These are phyloP conservation scores for Nyctereutes procyonoides DNA, from an alignment of 2,113 vertebrate species.

Conservation along the genomic window DNA sequence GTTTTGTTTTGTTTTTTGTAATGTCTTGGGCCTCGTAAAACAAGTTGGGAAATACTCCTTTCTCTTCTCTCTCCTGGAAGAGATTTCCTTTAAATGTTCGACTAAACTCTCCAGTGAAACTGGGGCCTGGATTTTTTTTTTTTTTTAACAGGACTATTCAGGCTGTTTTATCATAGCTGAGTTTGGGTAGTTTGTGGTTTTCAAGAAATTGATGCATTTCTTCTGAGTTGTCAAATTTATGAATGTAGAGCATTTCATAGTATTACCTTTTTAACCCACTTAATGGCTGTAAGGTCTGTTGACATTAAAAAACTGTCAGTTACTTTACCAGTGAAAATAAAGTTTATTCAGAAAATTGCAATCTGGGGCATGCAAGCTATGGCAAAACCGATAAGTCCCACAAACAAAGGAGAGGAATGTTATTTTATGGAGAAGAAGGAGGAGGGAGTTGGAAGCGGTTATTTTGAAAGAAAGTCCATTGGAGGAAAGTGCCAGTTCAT, in stretches of 20 bases:
- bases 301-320: neutral
- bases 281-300: neutral
- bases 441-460: neutral
- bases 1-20: neutral
- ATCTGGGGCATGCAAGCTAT: neutral
- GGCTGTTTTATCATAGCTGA: neutral
- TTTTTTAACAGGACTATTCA: neutral
- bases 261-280: neutral
- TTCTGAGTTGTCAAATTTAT: neutral
- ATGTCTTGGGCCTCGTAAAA: neutral
- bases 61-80: neutral
- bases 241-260: neutral
- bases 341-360: neutral
- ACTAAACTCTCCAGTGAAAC: neutral
- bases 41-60: neutral
- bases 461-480: neutral
- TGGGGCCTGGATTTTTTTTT: neutral
- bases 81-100: neutral
- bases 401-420: neutral
- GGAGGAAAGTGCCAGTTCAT: neutral
- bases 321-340: neutral
- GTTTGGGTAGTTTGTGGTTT: constrained; percentile 5
- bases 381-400: neutral
- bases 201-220: neutral
- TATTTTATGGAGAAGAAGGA: neutral